Conservation (phyloP, 2,797 vertebrate genomes). For the Emydoidea blandingii region DNA sequence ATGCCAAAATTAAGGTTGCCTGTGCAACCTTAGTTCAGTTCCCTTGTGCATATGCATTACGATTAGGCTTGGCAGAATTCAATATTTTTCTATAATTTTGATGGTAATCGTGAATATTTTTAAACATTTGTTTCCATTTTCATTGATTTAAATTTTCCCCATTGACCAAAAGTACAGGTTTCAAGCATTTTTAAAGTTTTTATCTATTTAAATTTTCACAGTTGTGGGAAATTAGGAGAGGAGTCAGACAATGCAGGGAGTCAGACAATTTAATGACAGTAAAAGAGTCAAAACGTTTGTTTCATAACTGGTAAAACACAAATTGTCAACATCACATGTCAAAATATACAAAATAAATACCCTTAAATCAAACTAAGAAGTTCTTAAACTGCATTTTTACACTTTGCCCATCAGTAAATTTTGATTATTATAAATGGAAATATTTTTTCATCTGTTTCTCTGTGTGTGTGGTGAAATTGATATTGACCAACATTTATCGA, state of each 20-base stretch:
- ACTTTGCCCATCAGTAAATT: not conserved
- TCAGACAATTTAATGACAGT: not conserved
- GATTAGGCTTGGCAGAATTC: constrained; percentile 4
- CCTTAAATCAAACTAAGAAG: not conserved
- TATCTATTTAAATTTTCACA: not conserved
- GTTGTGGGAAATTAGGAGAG: not conserved
- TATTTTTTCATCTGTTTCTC: not conserved
- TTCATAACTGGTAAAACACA: not conserved
- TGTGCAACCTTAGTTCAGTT: constrained; percentile 2
- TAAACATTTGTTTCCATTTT: not conserved
- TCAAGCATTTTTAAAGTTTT: not conserved
- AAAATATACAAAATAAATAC: not conserved
- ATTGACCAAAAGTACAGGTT: not conserved
- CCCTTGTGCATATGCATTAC: not conserved
- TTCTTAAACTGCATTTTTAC: not conserved
- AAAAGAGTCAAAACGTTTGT: not conserved
- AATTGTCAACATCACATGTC: not conserved
- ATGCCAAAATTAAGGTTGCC: constrained; percentile 32
- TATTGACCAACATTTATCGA: not conserved
- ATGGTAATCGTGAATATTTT: not conserved
- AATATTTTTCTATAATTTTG: not conserved
- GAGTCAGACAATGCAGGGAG: not conserved
- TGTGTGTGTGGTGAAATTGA: not conserved
- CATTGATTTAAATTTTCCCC: not conserved
- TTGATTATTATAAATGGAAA: not conserved